Evolutionary conservation across 2,888 invertebrate species (phyloP).

Genomic region (Nomada hirtipes): DNA sequence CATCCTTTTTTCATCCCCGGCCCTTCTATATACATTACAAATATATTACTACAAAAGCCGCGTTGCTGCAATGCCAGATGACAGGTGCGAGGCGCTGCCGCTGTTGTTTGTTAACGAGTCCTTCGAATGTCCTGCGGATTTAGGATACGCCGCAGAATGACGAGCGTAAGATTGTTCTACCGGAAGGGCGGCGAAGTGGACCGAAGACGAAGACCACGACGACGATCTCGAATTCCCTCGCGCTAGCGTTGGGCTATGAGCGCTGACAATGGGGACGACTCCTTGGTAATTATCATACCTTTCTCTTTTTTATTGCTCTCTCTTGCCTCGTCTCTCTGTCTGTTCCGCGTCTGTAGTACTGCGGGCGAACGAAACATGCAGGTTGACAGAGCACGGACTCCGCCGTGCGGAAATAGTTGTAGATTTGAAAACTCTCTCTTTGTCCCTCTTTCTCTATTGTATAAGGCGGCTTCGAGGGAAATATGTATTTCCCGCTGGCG

Average conservation of each 20-base stretch:
- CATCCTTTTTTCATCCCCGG: conserved; percentile 21
- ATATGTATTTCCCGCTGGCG: background rate
- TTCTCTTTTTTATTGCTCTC: conserved; percentile 63
- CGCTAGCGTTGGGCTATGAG: conserved; percentile 82
- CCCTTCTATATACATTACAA: conserved; percentile 17
- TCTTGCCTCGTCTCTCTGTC: conserved; percentile 21
- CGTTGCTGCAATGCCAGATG: conserved; percentile 71
- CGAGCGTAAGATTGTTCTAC: conserved; percentile 62
- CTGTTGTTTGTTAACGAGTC: conserved; percentile 36
- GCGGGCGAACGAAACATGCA: conserved; percentile 38
- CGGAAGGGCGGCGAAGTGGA: conserved; percentile 72
- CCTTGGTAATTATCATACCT: conserved; percentile 82
- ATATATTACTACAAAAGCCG: conserved; percentile 21
- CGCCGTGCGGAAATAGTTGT: conserved; percentile 47
- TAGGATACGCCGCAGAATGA: conserved; percentile 70
- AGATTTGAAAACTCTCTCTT: conserved; percentile 61
- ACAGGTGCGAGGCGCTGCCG: conserved; percentile 66
- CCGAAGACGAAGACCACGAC: conserved; percentile 66
- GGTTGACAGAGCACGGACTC: conserved; percentile 48
- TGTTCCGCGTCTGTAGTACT: conserved; percentile 21
- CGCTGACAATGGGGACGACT: conserved; percentile 84
- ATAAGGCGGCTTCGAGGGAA: conserved; percentile 6
- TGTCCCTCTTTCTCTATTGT: conserved; percentile 14
- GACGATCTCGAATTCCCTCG: conserved; percentile 75
- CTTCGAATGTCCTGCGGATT: conserved; percentile 58